Percentiles rank a stretch among this genome's conserved stretches.
phyloP scores from a whole-genome alignment of 92 coral and sea anemone species.

The Siderastrea siderea region DNA sequence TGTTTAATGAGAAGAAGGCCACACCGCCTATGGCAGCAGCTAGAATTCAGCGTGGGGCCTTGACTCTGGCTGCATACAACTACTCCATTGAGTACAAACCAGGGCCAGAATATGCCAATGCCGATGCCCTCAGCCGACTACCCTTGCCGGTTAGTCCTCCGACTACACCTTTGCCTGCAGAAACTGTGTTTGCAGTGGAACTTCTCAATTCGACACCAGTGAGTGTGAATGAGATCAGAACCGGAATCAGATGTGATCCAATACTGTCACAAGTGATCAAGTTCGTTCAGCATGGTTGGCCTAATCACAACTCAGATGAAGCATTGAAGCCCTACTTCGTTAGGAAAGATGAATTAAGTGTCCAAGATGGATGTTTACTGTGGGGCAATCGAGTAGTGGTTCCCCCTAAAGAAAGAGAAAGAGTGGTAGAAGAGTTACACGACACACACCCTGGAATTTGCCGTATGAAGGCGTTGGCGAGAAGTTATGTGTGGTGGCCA shows the following conservation, averaged over 20 bases:
- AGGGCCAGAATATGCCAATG: conserved; percentile 53
- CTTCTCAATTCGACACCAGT: conserved; percentile 34
- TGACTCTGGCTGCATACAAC: conserved; percentile 39
- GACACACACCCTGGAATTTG: conserved; percentile 20
- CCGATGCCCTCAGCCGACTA: conserved; percentile 48
- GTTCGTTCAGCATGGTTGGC: neutral
- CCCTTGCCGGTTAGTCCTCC: conserved; percentile 21
- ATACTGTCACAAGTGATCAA: conserved; percentile 22
- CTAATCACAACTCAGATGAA: neutral
- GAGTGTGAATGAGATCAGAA: conserved; percentile 15
- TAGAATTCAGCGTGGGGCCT: conserved; percentile 43
- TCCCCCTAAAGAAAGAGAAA: conserved; percentile 30
- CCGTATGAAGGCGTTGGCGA: conserved; percentile 34
- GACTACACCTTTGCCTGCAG: conserved; percentile 22
- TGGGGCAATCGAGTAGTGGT: conserved; percentile 38
- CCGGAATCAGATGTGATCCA: conserved; percentile 17
- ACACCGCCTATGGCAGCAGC: conserved; percentile 64
- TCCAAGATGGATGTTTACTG: conserved; percentile 39
- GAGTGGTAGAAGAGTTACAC: conserved; percentile 29
- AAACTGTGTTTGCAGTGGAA: conserved; percentile 36
- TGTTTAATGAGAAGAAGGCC: conserved; percentile 66
- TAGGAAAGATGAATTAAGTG: conserved; percentile 18
- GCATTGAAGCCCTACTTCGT: neutral
- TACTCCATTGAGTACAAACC: conserved; percentile 62
- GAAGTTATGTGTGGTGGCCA: conserved; percentile 39